Percentiles rank a stretch among this genome's conserved stretches.
These are phyloP conservation scores for Xestia ashworthii DNA, from an alignment of 2,888 invertebrate species.

Conservation along the genomic window DNA sequence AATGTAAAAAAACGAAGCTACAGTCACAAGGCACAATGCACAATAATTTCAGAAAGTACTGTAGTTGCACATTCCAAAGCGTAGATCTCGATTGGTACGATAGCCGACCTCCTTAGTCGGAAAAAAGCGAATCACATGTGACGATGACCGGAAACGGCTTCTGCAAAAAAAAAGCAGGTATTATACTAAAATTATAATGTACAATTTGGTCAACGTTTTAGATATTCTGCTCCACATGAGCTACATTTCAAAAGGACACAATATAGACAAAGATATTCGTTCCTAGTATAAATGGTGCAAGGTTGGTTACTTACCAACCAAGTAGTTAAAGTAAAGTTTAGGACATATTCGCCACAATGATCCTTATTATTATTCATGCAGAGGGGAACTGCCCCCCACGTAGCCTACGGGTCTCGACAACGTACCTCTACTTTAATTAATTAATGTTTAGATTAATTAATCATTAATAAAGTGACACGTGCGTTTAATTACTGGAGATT, in stretches of 20 bases:
- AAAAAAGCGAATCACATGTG: background rate
- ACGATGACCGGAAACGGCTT: background rate
- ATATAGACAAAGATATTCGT: background rate
- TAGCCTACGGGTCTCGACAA: constrained; percentile 21
- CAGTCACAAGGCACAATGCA: too few species aligned
- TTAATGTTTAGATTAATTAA: constrained; percentile 63
- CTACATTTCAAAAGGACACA: background rate
- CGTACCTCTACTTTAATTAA: constrained; percentile 41
- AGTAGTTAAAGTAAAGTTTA: background rate
- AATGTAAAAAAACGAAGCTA: too few species aligned
- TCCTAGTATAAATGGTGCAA: background rate
- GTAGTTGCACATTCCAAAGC: too few species aligned
- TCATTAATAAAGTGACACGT: constrained; percentile 77
- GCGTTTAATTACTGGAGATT: constrained; percentile 77
- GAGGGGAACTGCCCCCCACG: constrained; percentile 52
- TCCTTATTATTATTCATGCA: constrained; percentile 32
- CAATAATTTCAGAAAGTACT: too few species aligned
- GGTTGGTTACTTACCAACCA: too few species aligned
- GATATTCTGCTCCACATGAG: background rate
- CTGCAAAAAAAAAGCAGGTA: constrained; percentile 5
- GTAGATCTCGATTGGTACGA: background rate
- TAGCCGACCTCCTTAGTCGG: background rate
- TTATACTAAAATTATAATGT: background rate
- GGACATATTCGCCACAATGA: background rate
- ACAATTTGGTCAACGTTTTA: background rate